Evolutionary conservation across 1,140 invertebrate genomes (phyloP).

Genomic region (Heliconius nattereri): DNA sequence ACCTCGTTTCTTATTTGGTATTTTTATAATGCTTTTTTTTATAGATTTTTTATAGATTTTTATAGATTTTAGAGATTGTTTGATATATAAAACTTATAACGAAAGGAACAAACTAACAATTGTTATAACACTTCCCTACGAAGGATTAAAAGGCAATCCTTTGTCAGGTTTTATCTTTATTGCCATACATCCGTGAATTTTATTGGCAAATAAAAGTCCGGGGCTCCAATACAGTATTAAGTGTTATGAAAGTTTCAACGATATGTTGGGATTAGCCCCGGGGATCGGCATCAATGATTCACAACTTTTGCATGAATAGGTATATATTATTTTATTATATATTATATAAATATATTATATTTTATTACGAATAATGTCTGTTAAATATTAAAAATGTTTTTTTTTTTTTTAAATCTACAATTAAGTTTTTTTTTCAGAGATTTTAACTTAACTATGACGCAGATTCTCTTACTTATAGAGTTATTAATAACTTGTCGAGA

Average conservation of each 20-base stretch:
- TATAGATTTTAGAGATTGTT: too few species aligned
- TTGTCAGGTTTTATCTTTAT: slow-evolving; percentile 15
- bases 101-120: slow-evolving; percentile 31
- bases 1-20: too few species aligned
- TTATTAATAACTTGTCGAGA: too few species aligned
- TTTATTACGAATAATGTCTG: not conserved
- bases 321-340: not conserved
- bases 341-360: not conserved
- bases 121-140: not conserved
- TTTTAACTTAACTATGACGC: too few species aligned
- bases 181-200: slow-evolving; percentile 17
- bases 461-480: too few species aligned
- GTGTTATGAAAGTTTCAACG: slow-evolving; percentile 20
- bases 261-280: slow-evolving; percentile 15
- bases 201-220: slow-evolving; percentile 20
- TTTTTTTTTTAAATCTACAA: too few species aligned
- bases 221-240: slow-evolving; percentile 13
- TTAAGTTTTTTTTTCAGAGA: too few species aligned
- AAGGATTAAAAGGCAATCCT: slow-evolving; percentile 13
- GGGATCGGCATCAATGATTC: slow-evolving; percentile 7
- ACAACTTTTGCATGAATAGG: slow-evolving; percentile 13
- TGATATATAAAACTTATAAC: not conserved
- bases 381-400: too few species aligned
- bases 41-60: too few species aligned
- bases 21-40: too few species aligned